Base-by-base conservation (phyloP, 2,797 vertebrate genomes). In the Aphelocoma californica region DNA sequence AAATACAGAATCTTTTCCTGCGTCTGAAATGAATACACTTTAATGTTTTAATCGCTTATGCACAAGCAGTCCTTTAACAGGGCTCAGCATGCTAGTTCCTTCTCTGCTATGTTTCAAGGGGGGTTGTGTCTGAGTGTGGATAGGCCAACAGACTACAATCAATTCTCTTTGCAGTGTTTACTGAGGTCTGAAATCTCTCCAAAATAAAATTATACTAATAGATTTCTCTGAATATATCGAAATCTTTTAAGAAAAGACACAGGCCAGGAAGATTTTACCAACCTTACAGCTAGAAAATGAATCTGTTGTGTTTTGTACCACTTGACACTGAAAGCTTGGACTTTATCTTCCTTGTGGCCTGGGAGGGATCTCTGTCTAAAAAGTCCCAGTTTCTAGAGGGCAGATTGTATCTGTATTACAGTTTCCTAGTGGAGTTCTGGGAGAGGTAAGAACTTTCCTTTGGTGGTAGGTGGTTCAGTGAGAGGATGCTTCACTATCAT, bases 21-120 rank as follows among this genome's bases (percentile, higher is more conserved):
- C 50, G 90, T 13, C 42, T 81, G 87, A 74, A 80, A 53, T 70
- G 51, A 56, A 29, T 45, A 6, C 28, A 12, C n/a, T 8, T 50
- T 44, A 58, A 26, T 38, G 20, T 56, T 71, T 71, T 71, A 81
- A 50, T 6, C 0, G 2, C 45, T 65, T 69, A 1, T 32, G 21
- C 28, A 17, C 14, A 75, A 34, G 70, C 45, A 67, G 1, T 60
- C 34, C 47, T 75, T 71, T 42, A 61, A 28, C 0, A 0, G 21
- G 38, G 16, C 38, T 88, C 42, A 44, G 38, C 66, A 32, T 31
- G 38, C 90, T 74, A 7, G 19, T 56, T 69, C n/a, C 66, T 79
- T 69, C 61, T 67, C 24, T 71, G 8, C 80, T 77, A 7, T 4
- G 12, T 86, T 87, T 74, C 53, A 64, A 6, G 50, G 34, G 65